A percentile compares a stretch with the other conserved stretches of the same genome.
Conservation (phyloP, 2,797 vertebrate genomes). For the Clangula hyemalis region DNA sequence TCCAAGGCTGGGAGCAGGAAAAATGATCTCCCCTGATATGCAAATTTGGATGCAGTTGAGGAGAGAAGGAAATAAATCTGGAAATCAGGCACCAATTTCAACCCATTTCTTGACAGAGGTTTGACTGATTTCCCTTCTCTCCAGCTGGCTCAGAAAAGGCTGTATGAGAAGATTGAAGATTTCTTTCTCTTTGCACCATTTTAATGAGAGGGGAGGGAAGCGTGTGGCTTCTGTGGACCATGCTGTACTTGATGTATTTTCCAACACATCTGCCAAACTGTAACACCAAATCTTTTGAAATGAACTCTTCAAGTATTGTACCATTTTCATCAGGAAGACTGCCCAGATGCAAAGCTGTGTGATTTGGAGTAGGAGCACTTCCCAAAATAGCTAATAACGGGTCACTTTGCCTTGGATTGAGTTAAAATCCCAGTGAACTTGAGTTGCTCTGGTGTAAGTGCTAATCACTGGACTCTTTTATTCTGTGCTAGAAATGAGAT, state of each 20-base stretch:
- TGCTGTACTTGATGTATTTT: neutral
- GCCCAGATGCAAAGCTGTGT: neutral
- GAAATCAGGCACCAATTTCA: neutral
- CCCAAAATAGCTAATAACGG: neutral
- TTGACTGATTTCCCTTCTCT: neutral
- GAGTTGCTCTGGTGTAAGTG: neutral
- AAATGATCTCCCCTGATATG: slow-evolving; percentile 53
- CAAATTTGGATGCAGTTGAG: neutral
- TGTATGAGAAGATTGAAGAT: neutral
- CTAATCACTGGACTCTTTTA: neutral
- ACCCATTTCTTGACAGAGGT: neutral
- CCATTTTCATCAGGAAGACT: neutral
- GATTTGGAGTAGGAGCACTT: neutral
- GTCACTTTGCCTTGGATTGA: neutral
- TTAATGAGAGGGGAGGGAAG: neutral
- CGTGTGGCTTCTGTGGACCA: accelerated
- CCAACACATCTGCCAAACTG: neutral
- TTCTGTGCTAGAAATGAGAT: no score
- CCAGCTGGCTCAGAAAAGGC: neutral
- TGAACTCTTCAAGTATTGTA: neutral
- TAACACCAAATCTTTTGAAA: neutral
- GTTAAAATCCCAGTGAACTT: neutral
- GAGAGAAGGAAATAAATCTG: slow-evolving; percentile 5
- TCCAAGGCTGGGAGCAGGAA: slow-evolving; percentile 16
- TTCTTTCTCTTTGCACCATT: neutral